Conservation (phyloP, 1,140 invertebrate species). For the Dolichoris vasculosae region DNA sequence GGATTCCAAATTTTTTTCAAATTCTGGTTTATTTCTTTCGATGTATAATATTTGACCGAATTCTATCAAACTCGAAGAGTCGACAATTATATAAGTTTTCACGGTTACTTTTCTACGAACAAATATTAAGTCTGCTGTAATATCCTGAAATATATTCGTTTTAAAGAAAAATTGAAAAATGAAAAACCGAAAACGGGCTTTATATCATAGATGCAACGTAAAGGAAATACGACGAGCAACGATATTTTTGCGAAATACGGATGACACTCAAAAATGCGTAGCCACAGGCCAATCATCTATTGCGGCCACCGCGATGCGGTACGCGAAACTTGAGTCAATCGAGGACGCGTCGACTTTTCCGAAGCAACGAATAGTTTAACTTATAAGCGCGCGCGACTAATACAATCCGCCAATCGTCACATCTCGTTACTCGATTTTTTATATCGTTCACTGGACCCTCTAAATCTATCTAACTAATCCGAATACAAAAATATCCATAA, state of each 20-base stretch:
- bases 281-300: background rate
- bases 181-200: too few species aligned
- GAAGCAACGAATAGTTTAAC: constrained; percentile 1
- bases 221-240: background rate
- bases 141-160: too few species aligned
- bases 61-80: too few species aligned
- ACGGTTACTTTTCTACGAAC: too few species aligned
- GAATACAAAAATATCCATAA: constrained; percentile 30
- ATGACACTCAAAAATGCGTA: background rate
- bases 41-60: too few species aligned
- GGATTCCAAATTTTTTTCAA: too few species aligned
- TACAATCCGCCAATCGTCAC: background rate
- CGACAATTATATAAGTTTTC: too few species aligned
- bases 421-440: constrained; percentile 9
- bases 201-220: too few species aligned
- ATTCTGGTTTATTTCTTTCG: too few species aligned
- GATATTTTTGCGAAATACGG: background rate
- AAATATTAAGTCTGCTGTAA: too few species aligned
- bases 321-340: constrained; percentile 14
- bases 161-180: too few species aligned
- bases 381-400: background rate
- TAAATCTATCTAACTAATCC: background rate
- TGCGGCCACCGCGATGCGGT: too few species aligned
- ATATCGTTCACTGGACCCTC: background rate
- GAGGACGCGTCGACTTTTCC: background rate